Evolutionary conservation across 1,140 invertebrate genomes (phyloP).

Genomic region (Drosophila pseudoobscura): DNA sequence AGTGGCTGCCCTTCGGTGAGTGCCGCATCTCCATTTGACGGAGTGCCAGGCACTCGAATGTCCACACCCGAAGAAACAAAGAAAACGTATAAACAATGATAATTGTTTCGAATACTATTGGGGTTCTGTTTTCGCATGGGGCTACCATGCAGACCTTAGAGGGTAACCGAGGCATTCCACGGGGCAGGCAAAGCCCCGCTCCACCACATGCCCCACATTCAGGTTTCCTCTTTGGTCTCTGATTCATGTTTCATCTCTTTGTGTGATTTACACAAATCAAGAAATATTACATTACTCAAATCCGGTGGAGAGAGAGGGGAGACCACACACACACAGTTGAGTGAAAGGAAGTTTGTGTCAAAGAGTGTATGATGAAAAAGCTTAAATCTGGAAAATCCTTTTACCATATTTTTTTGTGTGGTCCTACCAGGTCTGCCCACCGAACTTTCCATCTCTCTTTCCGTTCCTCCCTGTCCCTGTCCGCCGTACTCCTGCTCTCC

Average conservation of each 20-base stretch:
- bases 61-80: too few species aligned
- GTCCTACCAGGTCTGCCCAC: neutral
- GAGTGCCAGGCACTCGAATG: too few species aligned
- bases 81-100: too few species aligned
- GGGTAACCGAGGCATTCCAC: too few species aligned
- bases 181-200: neutral
- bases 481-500: too few species aligned
- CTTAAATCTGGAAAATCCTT: constrained; percentile 62
- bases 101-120: too few species aligned
- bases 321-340: constrained; percentile 39
- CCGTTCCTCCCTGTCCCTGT: too few species aligned
- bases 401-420: constrained; percentile 62
- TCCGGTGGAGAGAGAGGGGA: constrained; percentile 15
- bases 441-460: neutral
- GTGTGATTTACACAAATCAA: constrained; percentile 34
- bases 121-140: too few species aligned
- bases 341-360: constrained; percentile 39
- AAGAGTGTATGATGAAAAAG: neutral
- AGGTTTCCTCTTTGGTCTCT: neutral
- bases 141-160: too few species aligned
- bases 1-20: too few species aligned
- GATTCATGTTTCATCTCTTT: neutral
- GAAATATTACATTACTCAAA: constrained; percentile 52
- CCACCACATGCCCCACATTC: neutral
- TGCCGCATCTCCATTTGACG: too few species aligned